Base-by-base conservation (phyloP, 2,113 vertebrate genomes). In the Zosterops hypoxanthus region DNA sequence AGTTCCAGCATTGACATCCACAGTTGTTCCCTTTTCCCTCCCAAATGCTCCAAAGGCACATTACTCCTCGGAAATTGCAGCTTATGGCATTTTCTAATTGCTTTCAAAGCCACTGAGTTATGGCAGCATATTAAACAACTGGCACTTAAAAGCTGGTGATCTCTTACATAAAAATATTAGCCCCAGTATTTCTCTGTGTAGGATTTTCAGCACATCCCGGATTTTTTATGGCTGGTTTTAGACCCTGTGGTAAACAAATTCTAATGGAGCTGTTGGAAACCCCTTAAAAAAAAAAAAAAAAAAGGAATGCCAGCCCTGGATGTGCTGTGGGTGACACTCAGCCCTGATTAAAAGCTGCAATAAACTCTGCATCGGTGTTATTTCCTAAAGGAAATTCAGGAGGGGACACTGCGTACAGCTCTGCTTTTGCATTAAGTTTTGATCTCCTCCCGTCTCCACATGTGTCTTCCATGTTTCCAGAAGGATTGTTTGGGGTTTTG, bases 71-170 rank as follows among this genome's bases (percentile, higher is more conserved):
- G 69, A 89, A 91, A 95, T 25, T n/a, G 91, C 86, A 90, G 95
- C 90, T 95, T 94, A 83, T 11, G 46, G 85, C 93, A 92, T 95
- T 96, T 96, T 46, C 94, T 96, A 95, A 95, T 95, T 97, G 94
- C 95, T 95, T 88, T 71, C 94, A 83, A 96, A 96, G 96, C 93
- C 23, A 3, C 5, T 61, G 91, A 95, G 88, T 93, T 96, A 77
- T 34, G 79, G 76, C 68, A 91, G 85, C 71, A 56, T 77, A 93
- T 94, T 97, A 95, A 95, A 78, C 95, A 86, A 73, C 82, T 9
- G 23, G 94, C 95, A 47, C 75, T 90, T 90, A 66, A 86, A 93
- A 93, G 71, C 95, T 86, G 90, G 71, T 86, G 82, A 87, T 95
- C 93, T 88, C 90, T 96, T 95, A 95, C 64, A 41, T 94, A 94